These are phyloP conservation scores for Rafetus swinhoei DNA, from an alignment of 2,113 vertebrate genomes.

Conservation along the genomic window DNA sequence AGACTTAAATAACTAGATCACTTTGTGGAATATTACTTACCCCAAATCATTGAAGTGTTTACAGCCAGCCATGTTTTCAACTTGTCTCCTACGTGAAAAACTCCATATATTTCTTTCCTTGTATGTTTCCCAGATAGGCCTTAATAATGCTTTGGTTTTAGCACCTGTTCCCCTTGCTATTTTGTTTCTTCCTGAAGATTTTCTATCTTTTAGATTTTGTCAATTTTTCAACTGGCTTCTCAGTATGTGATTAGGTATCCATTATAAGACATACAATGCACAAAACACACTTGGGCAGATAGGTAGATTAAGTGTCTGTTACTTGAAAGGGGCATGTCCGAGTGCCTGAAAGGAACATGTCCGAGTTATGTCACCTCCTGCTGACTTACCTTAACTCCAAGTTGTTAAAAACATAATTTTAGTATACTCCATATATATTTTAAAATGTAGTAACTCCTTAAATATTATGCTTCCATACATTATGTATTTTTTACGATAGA, in stretches of 20 bases:
- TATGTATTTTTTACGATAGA: background rate
- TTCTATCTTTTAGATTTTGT: background rate
- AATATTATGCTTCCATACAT: background rate
- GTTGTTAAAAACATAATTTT: background rate
- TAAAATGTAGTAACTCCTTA: background rate
- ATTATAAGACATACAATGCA: background rate
- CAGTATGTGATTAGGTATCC: background rate
- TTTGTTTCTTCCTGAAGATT: background rate
- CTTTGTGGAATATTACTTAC: background rate
- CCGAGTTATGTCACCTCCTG: background rate
- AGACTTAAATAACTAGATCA: background rate
- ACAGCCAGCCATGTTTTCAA: background rate
- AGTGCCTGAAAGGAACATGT: background rate
- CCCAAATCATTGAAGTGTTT: background rate
- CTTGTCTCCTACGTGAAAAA: background rate
- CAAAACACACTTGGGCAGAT: background rate
- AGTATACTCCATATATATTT: too few species aligned
- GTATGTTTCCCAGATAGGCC: background rate
- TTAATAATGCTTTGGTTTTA: background rate
- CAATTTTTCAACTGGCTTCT: background rate
- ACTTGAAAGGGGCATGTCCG: background rate
- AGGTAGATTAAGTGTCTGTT: background rate
- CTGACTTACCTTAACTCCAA: background rate
- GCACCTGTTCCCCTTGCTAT: background rate
- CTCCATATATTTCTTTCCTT: background rate